phyloP scores from a whole-genome alignment of 2,888 invertebrate species.

The Alloscopus bannaensis region DNA sequence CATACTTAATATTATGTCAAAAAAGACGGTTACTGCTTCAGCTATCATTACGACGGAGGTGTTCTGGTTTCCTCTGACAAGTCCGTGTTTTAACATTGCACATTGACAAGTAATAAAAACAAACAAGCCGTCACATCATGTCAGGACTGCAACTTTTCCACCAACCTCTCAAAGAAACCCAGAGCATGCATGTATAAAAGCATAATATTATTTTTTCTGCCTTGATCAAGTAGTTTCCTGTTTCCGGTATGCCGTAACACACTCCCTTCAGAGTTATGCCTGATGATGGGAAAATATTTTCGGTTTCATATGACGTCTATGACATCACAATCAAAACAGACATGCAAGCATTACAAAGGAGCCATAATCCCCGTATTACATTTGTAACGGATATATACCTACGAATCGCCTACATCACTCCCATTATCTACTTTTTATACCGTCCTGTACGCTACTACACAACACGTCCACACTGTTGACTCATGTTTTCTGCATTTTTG shows the following conservation, averaged over 20 bases:
- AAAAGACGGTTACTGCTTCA: background rate
- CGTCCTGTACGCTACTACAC: too few species aligned
- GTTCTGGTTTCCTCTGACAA: too few species aligned
- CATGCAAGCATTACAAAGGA: too few species aligned
- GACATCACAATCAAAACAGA: background rate
- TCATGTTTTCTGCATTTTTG: too few species aligned
- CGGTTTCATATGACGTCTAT: conserved; percentile 16
- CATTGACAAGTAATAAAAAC: conserved; percentile 41
- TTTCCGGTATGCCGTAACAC: conserved; percentile 32
- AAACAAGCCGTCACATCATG: conserved; percentile 33
- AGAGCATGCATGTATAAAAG: background rate
- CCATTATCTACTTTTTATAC: too few species aligned
- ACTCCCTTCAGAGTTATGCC: background rate
- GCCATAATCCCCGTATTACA: too few species aligned
- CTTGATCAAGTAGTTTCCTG: conserved; percentile 36
- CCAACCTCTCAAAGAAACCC: background rate
- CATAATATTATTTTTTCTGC: background rate
- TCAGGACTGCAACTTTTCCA: conserved; percentile 16
- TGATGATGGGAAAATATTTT: conserved; percentile 13
- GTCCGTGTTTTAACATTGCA: too few species aligned
- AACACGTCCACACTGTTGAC: too few species aligned
- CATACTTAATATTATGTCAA: conserved; percentile 1
- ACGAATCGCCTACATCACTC: too few species aligned
- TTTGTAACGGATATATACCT: too few species aligned
- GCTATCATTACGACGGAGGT: too few species aligned